Base-by-base conservation (phyloP, 2,113 vertebrate genomes). In the human (Homo sapiens) region DNA sequence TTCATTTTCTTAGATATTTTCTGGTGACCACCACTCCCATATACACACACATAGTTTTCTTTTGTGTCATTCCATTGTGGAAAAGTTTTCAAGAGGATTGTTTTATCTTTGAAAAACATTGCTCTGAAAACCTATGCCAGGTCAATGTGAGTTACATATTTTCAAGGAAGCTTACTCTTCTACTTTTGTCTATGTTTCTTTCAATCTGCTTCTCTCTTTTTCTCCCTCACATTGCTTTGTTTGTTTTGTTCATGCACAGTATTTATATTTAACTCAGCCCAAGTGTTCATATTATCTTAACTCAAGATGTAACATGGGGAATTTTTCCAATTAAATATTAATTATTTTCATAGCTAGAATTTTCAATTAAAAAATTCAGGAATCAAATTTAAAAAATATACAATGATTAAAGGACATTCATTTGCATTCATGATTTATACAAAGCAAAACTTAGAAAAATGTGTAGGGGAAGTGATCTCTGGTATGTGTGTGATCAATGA, bases 311-410 rank as follows among this genome's bases (percentile, higher is more conserved):
- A 94, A 93, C n/a, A 38, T 88, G 48, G 4, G 50, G 16, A 89
- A 45, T 84, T 83, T 83, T 82, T 30, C 35, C 75, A 79, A 61
- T 68, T 80, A 64, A 90, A 68, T 75, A 40, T 45, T 35, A 70
- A 89, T 82, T 88, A n/a, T 55, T 93, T 96, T 90, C 22, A 55
- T 6, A 85, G 14, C 57, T 55, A 81, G 22, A 8, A 78, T 86
- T 97, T 90, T 81, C 52, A 12, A 73, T 92, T 59, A 93, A 87
- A 87, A 68, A 95, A 48, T 83, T 90, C 16, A 61, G 43, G 8
- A 76, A 89, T 11, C 10, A 83, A 61, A 76, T 17, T 38, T 94
- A 66, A 17, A 81, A 96, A 89, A 55, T 79, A 76, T 1, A 80
- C 4, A 82, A 0, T 70, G 32, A 78, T 43, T 38, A 88, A 87